Percentiles rank a stretch among this genome's conserved stretches.
Conservation (phyloP, 2,888 invertebrate genomes). For the Agrilus biguttatus region DNA sequence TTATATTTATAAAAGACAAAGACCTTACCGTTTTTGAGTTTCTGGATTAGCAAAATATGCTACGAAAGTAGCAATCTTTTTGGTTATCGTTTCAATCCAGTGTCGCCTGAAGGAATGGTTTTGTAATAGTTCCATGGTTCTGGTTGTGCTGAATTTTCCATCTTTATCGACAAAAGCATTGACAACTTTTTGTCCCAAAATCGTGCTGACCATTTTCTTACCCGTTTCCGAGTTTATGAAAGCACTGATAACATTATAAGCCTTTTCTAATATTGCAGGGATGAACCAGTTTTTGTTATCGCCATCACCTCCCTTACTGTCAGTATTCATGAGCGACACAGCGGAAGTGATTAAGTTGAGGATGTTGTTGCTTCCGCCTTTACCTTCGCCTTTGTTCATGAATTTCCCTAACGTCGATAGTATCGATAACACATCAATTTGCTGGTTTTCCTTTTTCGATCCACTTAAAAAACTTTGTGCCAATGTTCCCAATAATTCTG, state of each 20-base stretch:
- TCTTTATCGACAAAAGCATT: constrained; percentile 53
- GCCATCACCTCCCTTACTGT: constrained; percentile 7
- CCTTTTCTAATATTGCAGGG: constrained; percentile 53
- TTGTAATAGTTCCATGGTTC: constrained; percentile 62
- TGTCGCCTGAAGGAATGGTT: constrained; percentile 65
- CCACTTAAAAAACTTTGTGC: no score
- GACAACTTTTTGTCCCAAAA: constrained; percentile 54
- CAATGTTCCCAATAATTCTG: no score
- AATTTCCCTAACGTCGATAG: constrained; percentile 11
- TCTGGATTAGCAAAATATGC: constrained; percentile 61
- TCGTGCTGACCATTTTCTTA: constrained; percentile 54
- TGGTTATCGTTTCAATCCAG: constrained; percentile 65
- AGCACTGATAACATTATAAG: constrained; percentile 64
- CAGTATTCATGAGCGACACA: constrained; percentile 2
- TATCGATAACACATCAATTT: constrained; percentile 1
- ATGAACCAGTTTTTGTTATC: constrained; percentile 48
- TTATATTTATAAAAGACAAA: no score
- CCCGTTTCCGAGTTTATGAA: constrained; percentile 68
- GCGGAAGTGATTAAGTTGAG: no score
- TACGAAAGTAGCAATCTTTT: constrained; percentile 59
- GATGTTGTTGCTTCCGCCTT: no score
- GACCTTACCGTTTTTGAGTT: constrained; percentile 53
- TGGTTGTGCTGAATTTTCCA: constrained; percentile 56
- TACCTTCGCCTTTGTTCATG: constrained; percentile 7
- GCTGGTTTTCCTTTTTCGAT: no score